Evolutionary conservation across 1,140 invertebrate genomes (phyloP), one percentile per base, ranked within the genome.

Genomic region (Procambarus virginalis): DNA sequence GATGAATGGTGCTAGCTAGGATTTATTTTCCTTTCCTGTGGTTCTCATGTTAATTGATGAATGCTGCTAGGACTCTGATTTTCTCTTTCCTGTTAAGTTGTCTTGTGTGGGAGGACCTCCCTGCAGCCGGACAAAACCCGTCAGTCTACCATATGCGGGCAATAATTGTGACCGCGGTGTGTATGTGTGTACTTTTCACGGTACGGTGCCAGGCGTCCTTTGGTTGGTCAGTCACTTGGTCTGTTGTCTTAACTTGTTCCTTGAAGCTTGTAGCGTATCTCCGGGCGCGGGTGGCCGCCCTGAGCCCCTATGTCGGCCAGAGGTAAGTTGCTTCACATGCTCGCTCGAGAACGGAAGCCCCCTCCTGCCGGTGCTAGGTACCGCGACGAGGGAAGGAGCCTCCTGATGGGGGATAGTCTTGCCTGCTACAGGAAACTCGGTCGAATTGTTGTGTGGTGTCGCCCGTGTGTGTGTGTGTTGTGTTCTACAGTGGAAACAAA

Each of bases 261-360:
- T 89, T 89, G 81, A 64, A 89, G 80, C 87, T 89, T 89, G 87
- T 89, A 89, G 87, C 87, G 87, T 89, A 89, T 84, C 81, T 89
- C 87, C 87, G 81, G 79, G 87, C 73, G 78, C 20, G 48, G 79
- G 22, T 64, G 68, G 20, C 51, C 68, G 64, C 64, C 58, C 34
- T 73, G 81, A 49, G 81, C 73, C 73, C 81, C 49, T 68, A 45
- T 34, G 20, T 55, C n/a, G 73, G 17, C 48, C n/a, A 17, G 80
- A 49, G 46, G 70, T 77, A 89, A 89, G 87, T 89, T 75, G 81
- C 87, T 84, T 77, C 75, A 83, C 81, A 77, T 84, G 83, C 87
- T 84, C 81, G 51, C 80, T 51, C 81, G 80, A 22, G 87, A 22
- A 22, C 70, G 64, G 81, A 89, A 76, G 87, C 58, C 34, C 75